Conservation (phyloP, 2,888 invertebrate genomes). For the Agonum fuliginosum region DNA sequence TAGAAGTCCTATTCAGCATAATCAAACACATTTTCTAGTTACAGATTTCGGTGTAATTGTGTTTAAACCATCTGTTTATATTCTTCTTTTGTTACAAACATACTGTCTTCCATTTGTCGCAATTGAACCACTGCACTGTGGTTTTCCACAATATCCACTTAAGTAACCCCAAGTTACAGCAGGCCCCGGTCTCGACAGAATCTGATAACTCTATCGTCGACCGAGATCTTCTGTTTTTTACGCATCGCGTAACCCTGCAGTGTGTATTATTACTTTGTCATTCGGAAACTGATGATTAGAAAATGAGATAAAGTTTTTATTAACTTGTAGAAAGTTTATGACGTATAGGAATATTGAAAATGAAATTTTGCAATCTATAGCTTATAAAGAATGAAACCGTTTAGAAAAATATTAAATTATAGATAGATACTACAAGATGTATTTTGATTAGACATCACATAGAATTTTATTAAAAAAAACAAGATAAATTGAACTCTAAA, state of each 20-base stretch:
- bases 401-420: no score
- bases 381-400: no score
- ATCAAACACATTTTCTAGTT: no score
- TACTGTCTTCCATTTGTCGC: constrained; percentile 14
- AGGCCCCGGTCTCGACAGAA: constrained; percentile 14
- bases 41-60: neutral
- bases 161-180: neutral
- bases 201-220: constrained; percentile 30
- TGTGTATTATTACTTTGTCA: constrained; percentile 19
- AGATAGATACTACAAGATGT: no score
- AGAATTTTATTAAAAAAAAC: no score
- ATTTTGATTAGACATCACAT: no score
- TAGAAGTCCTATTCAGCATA: no score
- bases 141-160: constrained; percentile 33
- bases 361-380: no score
- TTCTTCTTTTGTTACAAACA: neutral
- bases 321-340: constrained; percentile 9
- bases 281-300: constrained; percentile 21
- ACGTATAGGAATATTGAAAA: no score
- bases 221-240: constrained; percentile 25
- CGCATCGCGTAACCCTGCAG: constrained; percentile 21
- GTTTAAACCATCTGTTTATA: neutral
- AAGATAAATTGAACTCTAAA: no score
- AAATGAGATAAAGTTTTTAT: constrained; percentile 23
- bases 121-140: constrained; percentile 1